These are phyloP conservation scores for Zoanthus gigantus DNA, from an alignment of 92 coral and sea anemone species.

Conservation along the genomic window DNA sequence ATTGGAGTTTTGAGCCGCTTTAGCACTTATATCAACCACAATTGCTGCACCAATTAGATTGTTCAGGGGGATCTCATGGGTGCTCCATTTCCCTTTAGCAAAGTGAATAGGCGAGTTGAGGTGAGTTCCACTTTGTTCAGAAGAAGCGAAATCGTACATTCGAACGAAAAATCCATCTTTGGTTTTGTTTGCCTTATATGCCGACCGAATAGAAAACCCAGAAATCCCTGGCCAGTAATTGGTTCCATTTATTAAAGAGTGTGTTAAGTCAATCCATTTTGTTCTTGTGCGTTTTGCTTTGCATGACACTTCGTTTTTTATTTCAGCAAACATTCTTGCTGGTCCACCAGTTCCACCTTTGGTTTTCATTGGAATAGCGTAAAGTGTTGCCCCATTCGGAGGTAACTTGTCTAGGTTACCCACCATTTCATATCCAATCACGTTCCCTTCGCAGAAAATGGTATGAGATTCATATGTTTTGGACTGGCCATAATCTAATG, in stretches of 20 bases:
- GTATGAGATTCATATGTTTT: slow-evolving; percentile 60
- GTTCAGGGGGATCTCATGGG: neutral
- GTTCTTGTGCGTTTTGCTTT: neutral
- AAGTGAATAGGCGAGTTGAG: neutral
- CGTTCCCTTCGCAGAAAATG: slow-evolving; percentile 62
- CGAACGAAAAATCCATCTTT: neutral
- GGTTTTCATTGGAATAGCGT: slow-evolving; percentile 75
- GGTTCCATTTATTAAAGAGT: slow-evolving; percentile 68
- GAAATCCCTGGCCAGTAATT: slow-evolving; percentile 70
- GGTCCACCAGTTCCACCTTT: slow-evolving; percentile 81
- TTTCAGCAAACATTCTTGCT: slow-evolving; percentile 73
- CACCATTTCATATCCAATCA: slow-evolving; percentile 64
- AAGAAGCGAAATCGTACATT: neutral
- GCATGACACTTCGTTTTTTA: slow-evolving; percentile 19
- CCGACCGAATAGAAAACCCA: slow-evolving; percentile 40
- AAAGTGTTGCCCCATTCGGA: slow-evolving; percentile 60
- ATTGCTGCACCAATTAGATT: neutral
- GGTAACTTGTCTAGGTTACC: slow-evolving; percentile 84
- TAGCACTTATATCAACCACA: neutral
- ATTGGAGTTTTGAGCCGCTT: neutral
- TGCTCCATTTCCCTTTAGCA: neutral
- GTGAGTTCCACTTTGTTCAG: neutral
- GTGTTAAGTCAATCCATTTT: slow-evolving; percentile 68
- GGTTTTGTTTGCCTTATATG: neutral
- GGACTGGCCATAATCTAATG: slow-evolving; percentile 81